These are phyloP conservation scores for Carposina sasakii DNA, from an alignment of 1,140 invertebrate species.

Conservation along the genomic window DNA sequence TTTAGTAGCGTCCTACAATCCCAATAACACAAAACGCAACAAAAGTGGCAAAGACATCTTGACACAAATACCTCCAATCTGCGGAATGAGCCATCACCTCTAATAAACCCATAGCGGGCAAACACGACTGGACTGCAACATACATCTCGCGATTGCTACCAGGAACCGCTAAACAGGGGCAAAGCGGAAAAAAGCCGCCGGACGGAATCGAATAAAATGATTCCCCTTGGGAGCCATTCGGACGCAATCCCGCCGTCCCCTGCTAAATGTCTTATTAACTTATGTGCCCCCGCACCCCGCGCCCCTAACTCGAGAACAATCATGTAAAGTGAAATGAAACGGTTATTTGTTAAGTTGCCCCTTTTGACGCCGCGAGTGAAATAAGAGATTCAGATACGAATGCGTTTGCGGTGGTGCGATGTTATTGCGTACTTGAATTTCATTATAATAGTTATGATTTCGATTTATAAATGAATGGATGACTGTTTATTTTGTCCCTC, in stretches of 20 bases:
- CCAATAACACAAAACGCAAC: too few species aligned
- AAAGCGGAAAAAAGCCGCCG: slow-evolving; percentile 67
- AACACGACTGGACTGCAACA: too few species aligned
- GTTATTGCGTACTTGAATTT: too few species aligned
- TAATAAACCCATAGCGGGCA: too few species aligned
- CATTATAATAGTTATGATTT: too few species aligned
- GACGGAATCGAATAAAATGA: slow-evolving; percentile 74
- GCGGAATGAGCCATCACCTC: too few species aligned
- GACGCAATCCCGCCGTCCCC: slow-evolving; percentile 68
- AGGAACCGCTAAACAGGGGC: slow-evolving; percentile 64
- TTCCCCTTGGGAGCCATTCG: slow-evolving; percentile 73
- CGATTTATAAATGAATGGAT: too few species aligned
- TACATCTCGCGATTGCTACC: slow-evolving; percentile 50
- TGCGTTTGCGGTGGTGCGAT: slow-evolving; percentile 41
- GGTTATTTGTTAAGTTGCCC: slow-evolving; percentile 69
- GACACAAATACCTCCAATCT: too few species aligned
- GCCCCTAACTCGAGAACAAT: slow-evolving; percentile 63
- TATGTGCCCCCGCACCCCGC: slow-evolving; percentile 46
- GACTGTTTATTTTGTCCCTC: too few species aligned
- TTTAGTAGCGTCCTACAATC: too few species aligned
- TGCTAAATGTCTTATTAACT: slow-evolving; percentile 72
- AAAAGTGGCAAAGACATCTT: too few species aligned
- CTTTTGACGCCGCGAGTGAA: slow-evolving; percentile 51
- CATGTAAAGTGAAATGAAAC: slow-evolving; percentile 72
- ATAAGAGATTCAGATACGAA: too few species aligned